Base-by-base conservation (phyloP, 1,140 invertebrate species). In the Dufourea novaeangliae region DNA sequence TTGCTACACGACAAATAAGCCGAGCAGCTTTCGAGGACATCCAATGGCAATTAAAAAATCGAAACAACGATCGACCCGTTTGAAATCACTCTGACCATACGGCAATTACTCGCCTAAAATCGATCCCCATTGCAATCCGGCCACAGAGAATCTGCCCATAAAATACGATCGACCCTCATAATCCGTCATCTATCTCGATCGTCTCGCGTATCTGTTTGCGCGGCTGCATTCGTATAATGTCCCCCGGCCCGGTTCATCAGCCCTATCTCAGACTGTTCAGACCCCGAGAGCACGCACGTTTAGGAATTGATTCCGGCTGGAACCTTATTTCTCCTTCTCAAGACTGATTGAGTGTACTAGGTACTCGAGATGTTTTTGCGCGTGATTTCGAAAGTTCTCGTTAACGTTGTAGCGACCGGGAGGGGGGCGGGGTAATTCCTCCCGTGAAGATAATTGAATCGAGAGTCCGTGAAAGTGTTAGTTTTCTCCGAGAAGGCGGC, bases 91-190 rank as follows among this genome's bases (percentile, higher is more conserved):
- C 20, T 25, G 34, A 69, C 41, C 27, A 27, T 32, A 25, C 29
- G 50, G 39, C 22, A 29, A 29, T 68, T 69, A 22, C 17, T 29
- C 17, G 32, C n/a, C 64, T 10, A 37, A 54, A 52, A 57, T 17
- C 52, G 50, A 11, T 41, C 27, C n/a, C 27, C 46, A 7, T 8
- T 32, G 56, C 67, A 44, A 62, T 70, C 56, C 56, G 14, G 22
- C 20, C 32, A 4, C 7, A 22, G 32, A 22, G 32, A 61, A 29
- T 20, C 34, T 10, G 57, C 27, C 37, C 46, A 17, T 80, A 70
- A 77, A 83, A 81, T 81, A 78, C 54, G 67, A 37, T 54, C 22
- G 67, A 66, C 64, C 78, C 73, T 83, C 66, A 32, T 83, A 83
- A 83, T 68, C 71, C 78, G 22, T 54, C 59, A 62, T 81, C 63